Evolutionary conservation across 2,888 invertebrate species (phyloP).

Genomic region (Dasypogon diadema): DNA sequence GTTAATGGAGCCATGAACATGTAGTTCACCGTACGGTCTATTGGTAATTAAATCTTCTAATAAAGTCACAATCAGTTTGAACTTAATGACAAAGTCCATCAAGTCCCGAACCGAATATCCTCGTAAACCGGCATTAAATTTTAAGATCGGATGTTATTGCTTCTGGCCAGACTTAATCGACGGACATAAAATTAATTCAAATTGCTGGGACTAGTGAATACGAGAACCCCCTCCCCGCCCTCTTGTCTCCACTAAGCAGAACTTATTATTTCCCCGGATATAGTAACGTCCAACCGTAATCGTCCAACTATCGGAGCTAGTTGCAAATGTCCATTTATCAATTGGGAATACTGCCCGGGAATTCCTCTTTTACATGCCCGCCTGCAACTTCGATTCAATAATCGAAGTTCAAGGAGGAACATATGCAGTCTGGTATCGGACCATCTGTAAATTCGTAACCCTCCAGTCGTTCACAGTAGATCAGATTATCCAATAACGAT

Average conservation of each 20-base stretch:
- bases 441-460: not conserved
- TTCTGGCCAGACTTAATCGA: slow-evolving; percentile 20
- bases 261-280: not conserved
- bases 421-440: not conserved
- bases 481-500: not conserved
- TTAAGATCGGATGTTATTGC: not conserved
- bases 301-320: not conserved
- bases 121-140: not conserved
- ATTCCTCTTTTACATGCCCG: not conserved
- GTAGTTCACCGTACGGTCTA: no score
- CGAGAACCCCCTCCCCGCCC: not conserved
- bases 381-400: not conserved
- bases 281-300: not conserved
- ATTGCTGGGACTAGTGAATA: not conserved
- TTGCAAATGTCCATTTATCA: not conserved
- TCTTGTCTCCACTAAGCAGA: not conserved
- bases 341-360: not conserved
- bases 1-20: no score
- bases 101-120: no score
- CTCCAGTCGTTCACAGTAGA: not conserved
- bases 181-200: slow-evolving; percentile 30
- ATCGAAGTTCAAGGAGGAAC: not conserved
- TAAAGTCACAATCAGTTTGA: no score
- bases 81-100: no score
- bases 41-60: no score